Conservation (phyloP, 2,797 vertebrate species). For the Etheostoma perlongum region DNA sequence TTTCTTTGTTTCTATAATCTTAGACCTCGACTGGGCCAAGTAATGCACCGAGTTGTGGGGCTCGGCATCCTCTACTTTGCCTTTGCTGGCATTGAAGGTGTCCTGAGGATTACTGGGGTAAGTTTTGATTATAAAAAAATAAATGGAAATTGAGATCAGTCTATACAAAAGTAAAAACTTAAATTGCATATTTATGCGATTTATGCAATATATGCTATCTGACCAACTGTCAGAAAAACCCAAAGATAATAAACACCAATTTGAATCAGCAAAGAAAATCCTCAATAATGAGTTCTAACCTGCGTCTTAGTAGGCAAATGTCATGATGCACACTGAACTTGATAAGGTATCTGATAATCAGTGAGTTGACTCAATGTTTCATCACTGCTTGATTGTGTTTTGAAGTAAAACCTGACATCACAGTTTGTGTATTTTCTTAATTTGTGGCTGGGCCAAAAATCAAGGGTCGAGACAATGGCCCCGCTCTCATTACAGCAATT, state of each 20-base stretch:
- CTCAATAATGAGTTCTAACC: not conserved
- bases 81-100: constrained; percentile 88
- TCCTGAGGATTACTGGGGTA: constrained; percentile 91
- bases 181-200: not conserved
- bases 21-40: constrained; percentile 90
- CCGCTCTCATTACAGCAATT: constrained; percentile 84
- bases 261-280: not conserved
- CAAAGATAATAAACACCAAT: not conserved
- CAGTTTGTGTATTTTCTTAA: constrained; percentile 51
- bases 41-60: constrained; percentile 91
- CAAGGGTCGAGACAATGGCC: constrained; percentile 86
- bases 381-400: not conserved
- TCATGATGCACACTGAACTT: not conserved
- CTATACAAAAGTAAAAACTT: not conserved
- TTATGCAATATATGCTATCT: not conserved
- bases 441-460: constrained; percentile 47
- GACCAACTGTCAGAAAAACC: not conserved
- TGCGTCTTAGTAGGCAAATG: not conserved
- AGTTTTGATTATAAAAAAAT: constrained; percentile 49
- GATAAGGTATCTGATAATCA: not conserved
- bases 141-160: not conserved
- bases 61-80: constrained; percentile 89
- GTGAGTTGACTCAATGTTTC: not conserved
- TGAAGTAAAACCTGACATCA: constrained; percentile 28
- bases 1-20: not conserved